Evolutionary conservation across 2,888 invertebrate genomes (phyloP), one percentile per base, ranked within the genome.

Genomic region (Platerodrilus igneus): DNA sequence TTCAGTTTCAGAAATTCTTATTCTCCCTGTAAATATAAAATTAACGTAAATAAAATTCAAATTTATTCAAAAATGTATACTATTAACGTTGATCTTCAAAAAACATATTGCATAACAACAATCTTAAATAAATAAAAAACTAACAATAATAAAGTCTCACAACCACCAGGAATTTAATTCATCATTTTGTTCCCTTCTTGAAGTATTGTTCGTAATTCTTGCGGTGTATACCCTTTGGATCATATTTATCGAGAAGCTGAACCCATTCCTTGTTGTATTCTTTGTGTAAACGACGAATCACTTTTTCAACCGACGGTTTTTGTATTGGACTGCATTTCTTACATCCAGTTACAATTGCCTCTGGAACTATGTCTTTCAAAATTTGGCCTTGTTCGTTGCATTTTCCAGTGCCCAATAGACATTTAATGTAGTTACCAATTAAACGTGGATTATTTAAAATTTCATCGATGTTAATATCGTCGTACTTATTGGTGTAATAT

Each of bases 271-370:
- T 68, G 0, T 75, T 73, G 57, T 76, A 75, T 35, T 78, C 76
- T 37, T 67, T 59, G 55, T 73, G 75, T 32, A 83, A 62, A 43
- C 77, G 69, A 36, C 68, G 73, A 43, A 82, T 77, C 11, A 81
- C 76, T 57, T 78, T 78, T n/a, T 79, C 74, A 0, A 79, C 77
- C 1, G 71, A 72, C 35, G 57, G 63, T 62, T 76, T 78, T 61
- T 81, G 81, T 17, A 72, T 68, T 16, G 74, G 74, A 9, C 72
- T 76, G 56, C 82, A 82, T 56, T 78, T 81, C 20, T 57, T 60
- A 56, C 82, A 82, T 46, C 75, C 76, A 36, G 77, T 78, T 41
- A 70, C 63, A 34, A 81, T 74, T 1, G 81, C 81, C 54, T 82
- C 81, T 1, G 81, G 81, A 1, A 82, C 66, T 42, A 75, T 76